Percentiles rank a stretch among this genome's conserved stretches.
Conservation (phyloP, 2,113 vertebrate genomes). For the Pogonocichla stellata region DNA sequence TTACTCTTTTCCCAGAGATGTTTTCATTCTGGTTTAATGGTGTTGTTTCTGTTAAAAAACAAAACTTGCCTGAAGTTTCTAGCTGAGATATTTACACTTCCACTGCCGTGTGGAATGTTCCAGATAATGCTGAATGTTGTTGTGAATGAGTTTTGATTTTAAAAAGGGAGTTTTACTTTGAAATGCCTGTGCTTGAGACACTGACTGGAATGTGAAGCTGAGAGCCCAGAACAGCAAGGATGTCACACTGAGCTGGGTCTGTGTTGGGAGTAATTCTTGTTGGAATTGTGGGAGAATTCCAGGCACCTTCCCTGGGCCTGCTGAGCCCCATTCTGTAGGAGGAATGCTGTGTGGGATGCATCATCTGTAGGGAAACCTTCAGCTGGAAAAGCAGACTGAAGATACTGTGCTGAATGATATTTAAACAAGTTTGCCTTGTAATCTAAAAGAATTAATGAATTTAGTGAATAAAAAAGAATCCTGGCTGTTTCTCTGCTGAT, state of each 20-base stretch:
- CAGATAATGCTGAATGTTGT: background rate
- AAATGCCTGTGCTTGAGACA: background rate
- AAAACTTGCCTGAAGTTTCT: conserved; percentile 30
- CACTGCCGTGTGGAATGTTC: background rate
- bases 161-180: background rate
- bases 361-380: background rate
- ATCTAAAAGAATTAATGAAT: background rate
- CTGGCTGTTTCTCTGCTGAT: background rate
- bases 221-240: background rate
- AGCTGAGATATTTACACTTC: background rate
- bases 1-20: conserved; percentile 48
- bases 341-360: background rate
- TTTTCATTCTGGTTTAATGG: conserved; percentile 36
- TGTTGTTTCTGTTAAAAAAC: conserved; percentile 40
- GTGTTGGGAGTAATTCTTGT: background rate
- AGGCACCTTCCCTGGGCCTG: background rate
- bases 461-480: background rate
- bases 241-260: background rate
- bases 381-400: background rate
- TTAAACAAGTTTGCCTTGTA: background rate
- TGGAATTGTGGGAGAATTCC: background rate
- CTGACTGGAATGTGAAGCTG: background rate
- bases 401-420: background rate
- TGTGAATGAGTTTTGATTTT: background rate
- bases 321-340: background rate